Evolutionary conservation across 1,140 invertebrate genomes (phyloP).

Genomic region (Zaprionus gabonicus): DNA sequence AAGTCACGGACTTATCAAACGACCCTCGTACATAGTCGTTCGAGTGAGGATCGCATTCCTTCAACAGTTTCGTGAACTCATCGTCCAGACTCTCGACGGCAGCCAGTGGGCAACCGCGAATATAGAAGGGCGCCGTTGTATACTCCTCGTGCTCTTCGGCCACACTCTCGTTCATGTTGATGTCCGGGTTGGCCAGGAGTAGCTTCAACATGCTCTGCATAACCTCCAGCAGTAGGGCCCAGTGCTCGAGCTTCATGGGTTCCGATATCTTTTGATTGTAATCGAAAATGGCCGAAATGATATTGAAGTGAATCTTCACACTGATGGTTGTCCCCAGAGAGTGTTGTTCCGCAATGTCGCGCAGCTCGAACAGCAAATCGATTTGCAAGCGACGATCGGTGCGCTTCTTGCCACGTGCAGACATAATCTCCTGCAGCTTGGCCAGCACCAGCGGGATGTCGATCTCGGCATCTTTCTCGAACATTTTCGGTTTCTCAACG

Average conservation of each 20-base stretch:
- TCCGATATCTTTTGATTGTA: conserved; percentile 99
- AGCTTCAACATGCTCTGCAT: conserved; percentile 91
- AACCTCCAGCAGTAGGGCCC: conserved; percentile 91
- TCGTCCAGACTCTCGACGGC: conserved; percentile 97
- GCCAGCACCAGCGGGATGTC: conserved; percentile 95
- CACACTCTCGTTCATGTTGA: conserved; percentile 93
- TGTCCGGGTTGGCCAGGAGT: conserved; percentile 88
- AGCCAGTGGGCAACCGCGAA: conserved; percentile 95
- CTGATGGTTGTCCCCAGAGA: conserved; percentile 94
- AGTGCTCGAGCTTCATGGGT: conserved; percentile 98
- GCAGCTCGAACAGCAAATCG: conserved; percentile 96
- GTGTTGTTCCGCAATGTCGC: conserved; percentile 93
- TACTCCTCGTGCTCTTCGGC: conserved; percentile 96
- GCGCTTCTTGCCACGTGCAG: conserved; percentile 97
- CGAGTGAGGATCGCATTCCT: conserved; percentile 98
- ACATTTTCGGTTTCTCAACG: conserved; percentile 97
- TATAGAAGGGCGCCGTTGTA: conserved; percentile 89
- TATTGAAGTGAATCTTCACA: conserved; percentile 97
- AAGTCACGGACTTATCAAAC: too few relatives aligned
- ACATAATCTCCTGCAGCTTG: conserved; percentile 94
- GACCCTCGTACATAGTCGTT: conserved; percentile 94
- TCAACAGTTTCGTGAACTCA: conserved; percentile 98
- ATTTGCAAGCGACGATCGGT: conserved; percentile 96
- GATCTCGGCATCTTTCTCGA: conserved; percentile 98
- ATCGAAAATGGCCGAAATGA: conserved; percentile 98